Percentiles rank a stretch among this genome's conserved stretches.
These are phyloP conservation scores for Xestia rhomboidea DNA, from an alignment of 2,888 invertebrate species.

Conservation along the genomic window DNA sequence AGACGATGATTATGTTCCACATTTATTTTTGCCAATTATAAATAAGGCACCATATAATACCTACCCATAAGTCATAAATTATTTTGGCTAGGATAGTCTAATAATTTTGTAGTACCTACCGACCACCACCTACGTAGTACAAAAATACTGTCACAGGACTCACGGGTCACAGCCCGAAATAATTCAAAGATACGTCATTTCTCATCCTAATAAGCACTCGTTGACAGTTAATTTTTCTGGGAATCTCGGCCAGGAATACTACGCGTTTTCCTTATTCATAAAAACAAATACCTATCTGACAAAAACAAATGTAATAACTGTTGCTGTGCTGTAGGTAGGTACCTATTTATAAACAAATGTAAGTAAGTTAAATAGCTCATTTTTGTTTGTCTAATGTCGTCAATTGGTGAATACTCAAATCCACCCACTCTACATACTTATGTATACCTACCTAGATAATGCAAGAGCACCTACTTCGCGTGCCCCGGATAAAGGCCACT, in stretches of 20 bases:
- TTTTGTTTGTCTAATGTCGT: no score
- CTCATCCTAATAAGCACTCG: neutral
- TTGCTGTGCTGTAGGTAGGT: neutral
- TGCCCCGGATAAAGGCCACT: no score
- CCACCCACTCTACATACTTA: no score
- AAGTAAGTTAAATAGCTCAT: no score
- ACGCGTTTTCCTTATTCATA: conserved; percentile 22
- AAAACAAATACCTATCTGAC: neutral
- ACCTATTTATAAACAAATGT: no score
- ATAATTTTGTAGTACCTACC: neutral
- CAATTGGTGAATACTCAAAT: no score
- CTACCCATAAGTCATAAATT: neutral
- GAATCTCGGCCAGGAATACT: conserved; percentile 2
- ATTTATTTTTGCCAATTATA: no score
- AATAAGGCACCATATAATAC: neutral
- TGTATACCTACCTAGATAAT: no score
- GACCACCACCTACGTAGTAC: neutral
- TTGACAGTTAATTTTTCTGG: conserved; percentile 14
- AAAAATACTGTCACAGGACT: neutral
- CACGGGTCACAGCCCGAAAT: conserved; percentile 11
- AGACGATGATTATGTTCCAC: no score
- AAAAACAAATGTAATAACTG: neutral
- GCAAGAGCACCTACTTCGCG: no score
- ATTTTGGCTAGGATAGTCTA: neutral
- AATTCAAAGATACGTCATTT: neutral